Evolutionary conservation across 2,113 vertebrate genomes (phyloP), one percentile per base, ranked within the genome.

Genomic region (Tricholaema leucomelas): DNA sequence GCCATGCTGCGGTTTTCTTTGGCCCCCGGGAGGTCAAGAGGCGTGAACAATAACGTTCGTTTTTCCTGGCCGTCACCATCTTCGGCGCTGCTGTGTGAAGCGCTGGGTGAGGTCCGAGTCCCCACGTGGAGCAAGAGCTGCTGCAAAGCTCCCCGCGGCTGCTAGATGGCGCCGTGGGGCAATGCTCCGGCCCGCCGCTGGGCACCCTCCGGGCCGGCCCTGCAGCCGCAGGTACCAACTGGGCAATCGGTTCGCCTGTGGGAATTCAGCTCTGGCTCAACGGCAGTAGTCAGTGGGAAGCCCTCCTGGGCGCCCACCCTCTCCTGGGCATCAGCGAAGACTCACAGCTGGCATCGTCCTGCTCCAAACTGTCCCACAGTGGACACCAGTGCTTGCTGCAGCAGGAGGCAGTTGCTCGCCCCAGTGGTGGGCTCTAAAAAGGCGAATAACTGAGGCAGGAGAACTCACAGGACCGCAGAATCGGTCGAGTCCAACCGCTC

Each of bases 131-230:
- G 1, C 3, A 21, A 25, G 60, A 33, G 17, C 31, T 61, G 1
- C 30, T 31, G 50, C 10, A 66, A 78, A 59, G 13, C 52, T 93
- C 76, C 81, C 70, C 55, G 6, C 5, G 85, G 70, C 82, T 56
- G 95, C 85, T 94, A 96, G 96, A 91, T 96, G 94, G 95, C 85
- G 91, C 90, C 80, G 8, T 86, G 81, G 90, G 46, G 88, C 89
- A 93, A 83, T 28, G 85, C 91, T 75, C 58, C 71, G 58, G 50
- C 44, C 35, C 30, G 36, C 0, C 27, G 38, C 38, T 65, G 79
- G 28, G 55, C 46, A 2, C 2, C 9, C 2, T 30, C 42, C 18
- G 84, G 71, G 80, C 54, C 73, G 55, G 40, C 16, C 21, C 31
- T 1, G 25, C 52, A 9, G 15, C 52, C 27, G 13, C 80, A 63